These are phyloP conservation scores for Phalera bucephala DNA, from an alignment of 2,888 invertebrate species.

Conservation along the genomic window DNA sequence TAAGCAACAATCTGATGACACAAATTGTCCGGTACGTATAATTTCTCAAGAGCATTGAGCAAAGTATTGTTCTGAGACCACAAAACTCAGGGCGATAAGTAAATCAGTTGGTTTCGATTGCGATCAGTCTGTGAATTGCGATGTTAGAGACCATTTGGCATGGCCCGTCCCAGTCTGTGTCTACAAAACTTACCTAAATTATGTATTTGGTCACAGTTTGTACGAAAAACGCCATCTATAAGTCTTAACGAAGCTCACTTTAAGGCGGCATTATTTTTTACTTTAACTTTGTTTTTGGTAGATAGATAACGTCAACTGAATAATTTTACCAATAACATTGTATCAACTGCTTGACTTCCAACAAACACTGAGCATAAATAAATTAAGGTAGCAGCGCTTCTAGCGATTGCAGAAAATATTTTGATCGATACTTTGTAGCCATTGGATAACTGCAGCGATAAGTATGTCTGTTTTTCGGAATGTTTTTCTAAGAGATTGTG, in stretches of 20 bases:
- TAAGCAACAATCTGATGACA: no score
- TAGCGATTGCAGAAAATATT: conserved; percentile 8
- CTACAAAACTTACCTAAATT: conserved; percentile 19
- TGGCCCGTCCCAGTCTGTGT: conserved; percentile 5
- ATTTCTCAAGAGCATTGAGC: no score
- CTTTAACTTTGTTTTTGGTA: no score
- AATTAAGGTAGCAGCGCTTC: conserved; percentile 6
- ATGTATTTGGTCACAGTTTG: conserved; percentile 8
- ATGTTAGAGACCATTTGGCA: conserved; percentile 6
- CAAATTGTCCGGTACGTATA: no score
- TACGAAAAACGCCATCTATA: no score
- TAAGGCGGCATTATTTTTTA: neutral
- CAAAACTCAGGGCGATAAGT: neutral
- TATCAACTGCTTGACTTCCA: neutral
- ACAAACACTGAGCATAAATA: conserved; percentile 11
- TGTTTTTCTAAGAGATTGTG: no score
- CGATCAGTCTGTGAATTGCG: conserved; percentile 1
- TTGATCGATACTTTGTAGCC: conserved; percentile 19
- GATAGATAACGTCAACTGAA: no score
- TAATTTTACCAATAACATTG: neutral
- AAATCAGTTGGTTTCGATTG: neutral
- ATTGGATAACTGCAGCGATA: conserved; percentile 16
- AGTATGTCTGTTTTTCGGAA: no score
- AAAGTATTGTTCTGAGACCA: no score
- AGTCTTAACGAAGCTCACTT: neutral